phyloP scores from a whole-genome alignment of 2,113 vertebrate species.

The Ictalurus furcatus region DNA sequence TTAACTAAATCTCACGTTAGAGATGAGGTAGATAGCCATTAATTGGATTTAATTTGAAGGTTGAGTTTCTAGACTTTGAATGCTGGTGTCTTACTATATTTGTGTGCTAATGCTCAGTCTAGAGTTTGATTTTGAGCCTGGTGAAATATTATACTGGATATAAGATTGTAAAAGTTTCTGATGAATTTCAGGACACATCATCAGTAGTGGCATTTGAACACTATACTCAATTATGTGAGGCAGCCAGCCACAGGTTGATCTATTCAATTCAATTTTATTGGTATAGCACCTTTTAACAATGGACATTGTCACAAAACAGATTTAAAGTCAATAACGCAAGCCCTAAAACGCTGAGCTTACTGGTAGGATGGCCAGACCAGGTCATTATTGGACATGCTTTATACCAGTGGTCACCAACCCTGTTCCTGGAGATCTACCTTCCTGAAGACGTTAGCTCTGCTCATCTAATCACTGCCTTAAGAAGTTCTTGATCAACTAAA shows the following conservation, averaged over 20 bases:
- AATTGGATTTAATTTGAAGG: not conserved
- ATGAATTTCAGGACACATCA: not conserved
- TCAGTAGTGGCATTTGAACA: not conserved
- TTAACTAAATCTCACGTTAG: not conserved
- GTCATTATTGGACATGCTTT: not conserved
- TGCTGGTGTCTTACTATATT: not conserved
- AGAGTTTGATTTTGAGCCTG: not conserved
- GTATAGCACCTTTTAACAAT: too few species aligned
- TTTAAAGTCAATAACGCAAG: not conserved
- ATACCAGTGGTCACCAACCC: too few species aligned
- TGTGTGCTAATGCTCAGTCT: not conserved
- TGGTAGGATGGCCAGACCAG: not conserved
- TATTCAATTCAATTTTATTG: too few species aligned
- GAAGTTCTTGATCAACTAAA: too few species aligned
- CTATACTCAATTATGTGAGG: not conserved
- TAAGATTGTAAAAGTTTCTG: not conserved
- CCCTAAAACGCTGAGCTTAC: not conserved
- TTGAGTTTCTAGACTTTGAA: not conserved
- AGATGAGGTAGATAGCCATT: not conserved
- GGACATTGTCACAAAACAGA: too few species aligned
- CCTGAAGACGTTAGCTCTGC: too few species aligned
- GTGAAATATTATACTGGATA: not conserved
- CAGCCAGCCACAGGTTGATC: too few species aligned
- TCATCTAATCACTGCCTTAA: too few species aligned
- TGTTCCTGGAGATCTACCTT: too few species aligned